phyloP scores from a whole-genome alignment of 2,113 vertebrate genomes.

The Odontesthes bonariensis region DNA sequence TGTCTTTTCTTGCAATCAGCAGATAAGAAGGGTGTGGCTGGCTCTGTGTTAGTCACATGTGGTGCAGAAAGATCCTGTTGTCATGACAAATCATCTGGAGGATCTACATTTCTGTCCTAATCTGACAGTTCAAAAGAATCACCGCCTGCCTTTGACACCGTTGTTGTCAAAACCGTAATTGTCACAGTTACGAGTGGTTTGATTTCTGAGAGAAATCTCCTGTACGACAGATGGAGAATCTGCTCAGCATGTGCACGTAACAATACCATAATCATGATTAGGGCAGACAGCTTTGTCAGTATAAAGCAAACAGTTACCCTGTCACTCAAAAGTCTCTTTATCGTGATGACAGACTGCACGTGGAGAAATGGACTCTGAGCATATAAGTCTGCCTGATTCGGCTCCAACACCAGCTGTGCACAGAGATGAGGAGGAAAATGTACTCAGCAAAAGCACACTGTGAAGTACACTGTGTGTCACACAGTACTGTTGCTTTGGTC shows the following conservation, averaged over 20 bases:
- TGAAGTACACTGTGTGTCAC: constrained; percentile 22
- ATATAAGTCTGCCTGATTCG: constrained; percentile 40
- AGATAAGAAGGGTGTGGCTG: not conserved
- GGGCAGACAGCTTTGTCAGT: constrained; percentile 23
- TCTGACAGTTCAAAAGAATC: not conserved
- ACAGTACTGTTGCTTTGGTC: constrained; percentile 42
- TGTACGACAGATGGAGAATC: not conserved
- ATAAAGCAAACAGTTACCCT: constrained; percentile 27
- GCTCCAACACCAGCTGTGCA: constrained; percentile 54
- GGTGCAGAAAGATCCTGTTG: not conserved
- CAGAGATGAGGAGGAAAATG: constrained; percentile 24
- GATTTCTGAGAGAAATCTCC: not conserved
- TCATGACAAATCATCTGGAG: constrained; percentile 3
- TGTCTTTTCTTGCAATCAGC: not conserved
- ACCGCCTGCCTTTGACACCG: not conserved
- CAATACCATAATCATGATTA: constrained; percentile 4
- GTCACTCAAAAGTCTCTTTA: constrained; percentile 28
- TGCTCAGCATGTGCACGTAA: not conserved
- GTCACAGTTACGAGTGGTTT: constrained; percentile 5
- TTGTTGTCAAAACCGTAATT: not conserved
- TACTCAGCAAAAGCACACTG: constrained; percentile 17
- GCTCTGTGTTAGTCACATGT: not conserved
- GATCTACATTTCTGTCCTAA: constrained; percentile 27
- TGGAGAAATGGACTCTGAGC: constrained; percentile 2
- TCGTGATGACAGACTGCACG: constrained; percentile 7